phyloP scores from a whole-genome alignment of 2,113 vertebrate species.

The Lamprotornis superbus region DNA sequence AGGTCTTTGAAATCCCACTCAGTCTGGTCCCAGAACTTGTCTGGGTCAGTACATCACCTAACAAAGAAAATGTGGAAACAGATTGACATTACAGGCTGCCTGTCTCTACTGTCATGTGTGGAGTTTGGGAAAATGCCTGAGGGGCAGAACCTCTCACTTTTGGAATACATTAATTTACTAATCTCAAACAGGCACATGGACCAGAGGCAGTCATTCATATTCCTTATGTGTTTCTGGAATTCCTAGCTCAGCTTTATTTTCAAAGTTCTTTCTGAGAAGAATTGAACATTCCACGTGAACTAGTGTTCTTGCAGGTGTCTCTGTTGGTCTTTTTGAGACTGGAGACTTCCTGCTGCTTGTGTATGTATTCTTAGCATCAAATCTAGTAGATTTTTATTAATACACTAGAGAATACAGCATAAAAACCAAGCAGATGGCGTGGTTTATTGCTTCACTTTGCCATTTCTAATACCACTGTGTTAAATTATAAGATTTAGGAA shows the following conservation, averaged over 20 bases:
- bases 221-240: neutral
- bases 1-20: conserved; percentile 33
- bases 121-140: neutral
- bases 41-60: neutral
- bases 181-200: neutral
- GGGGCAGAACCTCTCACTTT: neutral
- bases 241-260: neutral
- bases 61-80: neutral
- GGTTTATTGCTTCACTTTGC: neutral
- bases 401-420: neutral
- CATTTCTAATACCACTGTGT: neutral
- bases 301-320: accelerated
- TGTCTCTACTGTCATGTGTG: neutral
- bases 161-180: neutral
- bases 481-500: neutral
- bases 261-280: neutral
- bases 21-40: neutral
- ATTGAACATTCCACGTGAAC: accelerated
- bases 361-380: neutral
- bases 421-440: neutral
- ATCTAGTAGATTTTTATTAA: neutral
- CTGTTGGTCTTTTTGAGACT: neutral
- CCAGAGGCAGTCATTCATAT: neutral
- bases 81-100: neutral
- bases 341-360: neutral